Percentiles rank a stretch among this genome's conserved stretches.
Evolutionary conservation across 2,888 invertebrate genomes (phyloP).

Genomic region (Macrosiphum euphorbiae): DNA sequence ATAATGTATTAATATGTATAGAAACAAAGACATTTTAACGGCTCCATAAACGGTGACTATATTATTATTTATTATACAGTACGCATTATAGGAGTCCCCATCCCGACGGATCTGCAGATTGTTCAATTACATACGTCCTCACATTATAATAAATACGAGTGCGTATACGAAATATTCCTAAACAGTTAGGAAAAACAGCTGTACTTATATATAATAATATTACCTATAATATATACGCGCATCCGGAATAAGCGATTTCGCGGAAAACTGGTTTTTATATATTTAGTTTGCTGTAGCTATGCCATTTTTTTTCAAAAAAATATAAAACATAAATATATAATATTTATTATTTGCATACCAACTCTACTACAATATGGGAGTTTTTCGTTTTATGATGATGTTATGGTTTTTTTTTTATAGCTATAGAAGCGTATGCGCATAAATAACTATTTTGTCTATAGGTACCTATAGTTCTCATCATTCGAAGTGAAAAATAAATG

Average conservation of each 20-base stretch:
- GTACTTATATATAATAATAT: neutral
- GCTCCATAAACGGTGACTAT: constrained; percentile 19
- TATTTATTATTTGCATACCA: neutral
- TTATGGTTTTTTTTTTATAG: neutral
- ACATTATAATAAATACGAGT: neutral
- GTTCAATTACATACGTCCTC: neutral
- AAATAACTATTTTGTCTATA: neutral
- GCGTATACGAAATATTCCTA: neutral
- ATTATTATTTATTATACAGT: neutral
- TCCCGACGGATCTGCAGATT: neutral
- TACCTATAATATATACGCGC: neutral
- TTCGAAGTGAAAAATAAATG: neutral
- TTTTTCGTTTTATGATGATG: neutral
- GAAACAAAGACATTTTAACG: constrained; percentile 30
- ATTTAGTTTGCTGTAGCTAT: neutral
- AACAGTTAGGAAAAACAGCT: neutral
- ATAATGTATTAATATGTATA: neutral
- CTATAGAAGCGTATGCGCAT: neutral
- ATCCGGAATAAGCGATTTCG: neutral
- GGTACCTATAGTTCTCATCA: neutral
- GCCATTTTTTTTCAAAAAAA: neutral
- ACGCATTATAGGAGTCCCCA: neutral
- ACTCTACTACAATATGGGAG: neutral
- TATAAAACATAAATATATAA: neutral
- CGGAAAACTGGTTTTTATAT: neutral